Evolutionary conservation across 2,113 vertebrate genomes (phyloP).

Genomic region (Gracilinanus agilis): DNA sequence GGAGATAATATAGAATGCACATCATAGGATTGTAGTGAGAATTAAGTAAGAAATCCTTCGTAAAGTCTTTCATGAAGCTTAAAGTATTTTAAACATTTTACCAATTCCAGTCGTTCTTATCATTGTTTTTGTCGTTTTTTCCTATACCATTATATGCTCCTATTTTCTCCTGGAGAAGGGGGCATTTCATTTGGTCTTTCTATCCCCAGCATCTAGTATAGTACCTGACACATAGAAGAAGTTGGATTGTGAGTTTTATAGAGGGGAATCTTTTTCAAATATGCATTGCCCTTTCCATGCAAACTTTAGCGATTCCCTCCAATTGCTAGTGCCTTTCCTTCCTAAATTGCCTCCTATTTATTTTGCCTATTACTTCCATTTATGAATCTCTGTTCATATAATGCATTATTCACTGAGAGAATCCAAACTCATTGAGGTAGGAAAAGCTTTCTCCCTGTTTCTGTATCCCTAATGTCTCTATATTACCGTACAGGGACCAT

Average conservation of each 20-base stretch:
- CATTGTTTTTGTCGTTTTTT: background rate
- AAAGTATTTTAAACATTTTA: background rate
- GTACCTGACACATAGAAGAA: background rate
- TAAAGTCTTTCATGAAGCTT: background rate
- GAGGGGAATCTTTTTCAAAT: background rate
- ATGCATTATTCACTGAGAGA: background rate
- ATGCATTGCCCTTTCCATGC: background rate
- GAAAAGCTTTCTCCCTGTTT: background rate
- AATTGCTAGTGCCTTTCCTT: background rate
- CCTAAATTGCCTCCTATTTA: background rate
- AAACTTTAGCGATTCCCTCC: background rate
- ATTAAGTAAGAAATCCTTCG: background rate
- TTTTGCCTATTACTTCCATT: background rate
- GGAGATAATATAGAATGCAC: background rate
- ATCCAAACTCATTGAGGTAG: background rate
- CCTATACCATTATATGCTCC: background rate
- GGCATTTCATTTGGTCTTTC: background rate
- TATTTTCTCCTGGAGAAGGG: background rate
- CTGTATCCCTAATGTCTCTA: background rate
- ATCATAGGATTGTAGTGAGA: background rate
- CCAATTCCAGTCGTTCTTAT: accelerated
- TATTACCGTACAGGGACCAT: background rate
- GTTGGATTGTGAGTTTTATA: background rate
- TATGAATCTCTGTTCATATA: background rate
- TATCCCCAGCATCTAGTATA: background rate